Conservation (phyloP, 1,140 invertebrate species). For the Sitodiplosis mosellana region DNA sequence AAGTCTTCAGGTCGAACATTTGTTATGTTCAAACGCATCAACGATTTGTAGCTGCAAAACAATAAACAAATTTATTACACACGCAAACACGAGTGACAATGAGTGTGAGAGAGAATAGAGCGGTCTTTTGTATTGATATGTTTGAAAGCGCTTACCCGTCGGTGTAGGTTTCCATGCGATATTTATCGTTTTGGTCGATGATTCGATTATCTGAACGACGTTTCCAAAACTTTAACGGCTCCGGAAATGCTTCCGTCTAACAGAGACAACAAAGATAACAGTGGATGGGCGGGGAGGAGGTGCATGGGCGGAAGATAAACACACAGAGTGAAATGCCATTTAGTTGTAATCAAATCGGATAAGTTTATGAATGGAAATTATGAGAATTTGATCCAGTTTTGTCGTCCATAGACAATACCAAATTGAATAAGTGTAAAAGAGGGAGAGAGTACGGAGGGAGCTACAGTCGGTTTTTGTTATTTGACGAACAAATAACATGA, state of each 20-base stretch:
- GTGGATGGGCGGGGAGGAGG: too few species aligned
- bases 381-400: not conserved
- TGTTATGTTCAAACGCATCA: constrained; percentile 57
- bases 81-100: too few species aligned
- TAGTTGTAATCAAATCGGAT: not conserved
- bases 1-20: constrained; percentile 42
- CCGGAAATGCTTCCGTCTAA: constrained; percentile 69
- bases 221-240: constrained; percentile 73
- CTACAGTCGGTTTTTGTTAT: too few species aligned
- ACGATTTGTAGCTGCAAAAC: constrained; percentile 14
- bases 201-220: constrained; percentile 48
- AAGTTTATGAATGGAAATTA: not conserved
- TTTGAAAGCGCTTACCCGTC: constrained; percentile 15
- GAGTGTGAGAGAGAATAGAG: too few species aligned
- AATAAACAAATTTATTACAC: too few species aligned
- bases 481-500: too few species aligned
- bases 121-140: not conserved
- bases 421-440: too few species aligned
- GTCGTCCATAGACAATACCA: too few species aligned
- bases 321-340: too few species aligned
- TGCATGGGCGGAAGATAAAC: too few species aligned
- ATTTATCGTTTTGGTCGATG: constrained; percentile 46
- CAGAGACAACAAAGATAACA: too few species aligned
- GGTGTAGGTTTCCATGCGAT: constrained; percentile 41
- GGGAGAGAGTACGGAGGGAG: too few species aligned